Evolutionary conservation across 2,888 invertebrate genomes (phyloP).

Genomic region (Brachynemurus nebulosus): DNA sequence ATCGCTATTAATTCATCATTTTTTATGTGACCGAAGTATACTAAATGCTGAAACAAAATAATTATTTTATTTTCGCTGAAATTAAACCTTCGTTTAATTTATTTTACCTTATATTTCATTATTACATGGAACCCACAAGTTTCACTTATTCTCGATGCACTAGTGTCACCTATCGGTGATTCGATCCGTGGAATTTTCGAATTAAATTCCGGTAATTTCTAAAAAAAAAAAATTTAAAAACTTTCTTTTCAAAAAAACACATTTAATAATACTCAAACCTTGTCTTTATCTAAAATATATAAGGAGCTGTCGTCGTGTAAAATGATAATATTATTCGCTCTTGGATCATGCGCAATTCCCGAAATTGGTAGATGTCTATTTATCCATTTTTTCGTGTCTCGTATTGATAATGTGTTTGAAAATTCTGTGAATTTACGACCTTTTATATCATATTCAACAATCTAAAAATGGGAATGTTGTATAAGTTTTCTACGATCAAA

Average conservation of each 20-base stretch:
- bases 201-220: conserved; percentile 29
- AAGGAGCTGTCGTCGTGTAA: conserved; percentile 60
- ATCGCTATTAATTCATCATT: conserved; percentile 60
- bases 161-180: conserved; percentile 9
- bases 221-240: conserved; percentile 16
- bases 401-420: conserved; percentile 38
- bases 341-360: conserved; percentile 47
- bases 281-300: conserved; percentile 42
- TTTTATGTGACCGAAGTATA: conserved; percentile 53
- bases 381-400: conserved; percentile 42
- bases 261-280: conserved; percentile 27
- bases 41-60: conserved; percentile 49
- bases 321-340: conserved; percentile 48
- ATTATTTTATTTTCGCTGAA: conserved; percentile 6
- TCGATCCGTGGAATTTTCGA: conserved; percentile 31
- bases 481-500: too few species aligned
- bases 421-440: conserved; percentile 48
- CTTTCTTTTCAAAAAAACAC: neutral
- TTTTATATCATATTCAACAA: conserved; percentile 60
- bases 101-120: conserved; percentile 38
- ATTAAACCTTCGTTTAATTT: neutral
- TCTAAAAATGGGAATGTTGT: conserved; percentile 32
- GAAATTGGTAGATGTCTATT: conserved; percentile 42
- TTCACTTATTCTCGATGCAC: conserved; percentile 14
- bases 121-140: conserved; percentile 30